Percentiles rank a stretch among this genome's conserved stretches.
phyloP scores from a whole-genome alignment of 2,113 vertebrate genomes.

The Serranochromis macrocephalus region DNA sequence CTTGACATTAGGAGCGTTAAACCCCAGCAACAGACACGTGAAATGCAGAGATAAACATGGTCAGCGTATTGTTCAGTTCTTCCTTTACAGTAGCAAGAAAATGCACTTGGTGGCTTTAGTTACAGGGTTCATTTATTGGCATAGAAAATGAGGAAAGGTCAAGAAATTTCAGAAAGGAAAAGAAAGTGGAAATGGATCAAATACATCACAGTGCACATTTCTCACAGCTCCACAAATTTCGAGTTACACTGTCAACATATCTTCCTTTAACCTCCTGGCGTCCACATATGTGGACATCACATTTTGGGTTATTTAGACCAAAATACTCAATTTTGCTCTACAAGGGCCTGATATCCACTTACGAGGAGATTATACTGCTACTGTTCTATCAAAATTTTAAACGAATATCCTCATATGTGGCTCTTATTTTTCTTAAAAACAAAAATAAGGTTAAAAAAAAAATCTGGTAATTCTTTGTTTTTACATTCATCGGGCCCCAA shows the following conservation, averaged over 20 bases:
- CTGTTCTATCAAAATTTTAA: too few relatives aligned
- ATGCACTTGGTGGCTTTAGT: background rate
- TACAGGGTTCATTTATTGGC: background rate
- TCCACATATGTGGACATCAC: too few relatives aligned
- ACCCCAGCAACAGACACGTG: background rate
- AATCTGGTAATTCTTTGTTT: too few relatives aligned
- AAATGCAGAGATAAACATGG: constrained; percentile 1
- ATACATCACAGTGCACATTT: background rate
- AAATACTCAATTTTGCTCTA: too few relatives aligned
- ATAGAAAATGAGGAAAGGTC: background rate
- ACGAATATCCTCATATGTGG: too few relatives aligned
- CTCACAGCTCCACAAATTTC: background rate
- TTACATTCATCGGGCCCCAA: too few relatives aligned
- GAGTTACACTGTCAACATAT: background rate
- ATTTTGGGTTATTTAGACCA: too few relatives aligned
- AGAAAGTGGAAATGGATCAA: background rate
- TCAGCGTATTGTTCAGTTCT: background rate
- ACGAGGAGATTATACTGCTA: too few relatives aligned
- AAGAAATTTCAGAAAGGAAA: background rate
- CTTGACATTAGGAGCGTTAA: constrained; percentile 1
- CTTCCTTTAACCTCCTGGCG: background rate
- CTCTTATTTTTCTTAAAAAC: too few relatives aligned
- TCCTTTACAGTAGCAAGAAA: background rate
- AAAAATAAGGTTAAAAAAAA: too few relatives aligned
- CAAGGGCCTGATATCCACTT: too few relatives aligned